Base-by-base conservation (phyloP, 2,888 invertebrate species). In the Lasioglossum villosulum region DNA sequence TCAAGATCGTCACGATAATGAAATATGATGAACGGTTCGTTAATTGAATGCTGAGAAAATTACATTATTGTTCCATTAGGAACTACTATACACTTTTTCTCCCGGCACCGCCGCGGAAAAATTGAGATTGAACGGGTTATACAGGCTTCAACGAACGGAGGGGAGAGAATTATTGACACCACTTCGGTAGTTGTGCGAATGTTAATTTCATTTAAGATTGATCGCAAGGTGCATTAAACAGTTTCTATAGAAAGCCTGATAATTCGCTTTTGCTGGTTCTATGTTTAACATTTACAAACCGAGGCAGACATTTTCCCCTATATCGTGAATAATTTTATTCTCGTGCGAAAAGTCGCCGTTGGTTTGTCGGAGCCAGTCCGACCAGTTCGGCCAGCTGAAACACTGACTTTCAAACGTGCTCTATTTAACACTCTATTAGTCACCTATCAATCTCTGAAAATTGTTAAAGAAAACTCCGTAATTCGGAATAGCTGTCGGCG, bases 31-130 rank as follows among this genome's bases (percentile, higher is more conserved):
- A 86, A 88, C 90, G 78, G 68, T 71, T 77, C 68, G 79, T 75
- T 90, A 88, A 90, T 87, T 88, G 85, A 84, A 87, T 84, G 56
- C 68, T 77, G 90, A 78, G 90, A 90, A 88, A 88, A 75, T 82
- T 79, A 74, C 82, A 30, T 78, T 82, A 86, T 90, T 90, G 86
- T 85, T 75, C 75, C 52, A 63, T 79, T 74, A 85, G 27, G 56
- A 56, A 74, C 73, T 19, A 16, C 78, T 4, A 4, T 19, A 19
- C 71, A n/a, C 19, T 37, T 4, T 34, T 66, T 19, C 37, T 23
- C 34, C 23, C 10, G n/a, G 19, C 19, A 37, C 4, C 3, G 4
- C 1, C 23, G 10, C 34, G 19, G 66, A 66, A 34, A 66, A 66
- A 8, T 34, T 19, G 34, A 34, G 16, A 30, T 34, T 16, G 66